Base-by-base conservation (phyloP, 1,140 invertebrate species). In the Bursaphelenchus mucronatus region DNA sequence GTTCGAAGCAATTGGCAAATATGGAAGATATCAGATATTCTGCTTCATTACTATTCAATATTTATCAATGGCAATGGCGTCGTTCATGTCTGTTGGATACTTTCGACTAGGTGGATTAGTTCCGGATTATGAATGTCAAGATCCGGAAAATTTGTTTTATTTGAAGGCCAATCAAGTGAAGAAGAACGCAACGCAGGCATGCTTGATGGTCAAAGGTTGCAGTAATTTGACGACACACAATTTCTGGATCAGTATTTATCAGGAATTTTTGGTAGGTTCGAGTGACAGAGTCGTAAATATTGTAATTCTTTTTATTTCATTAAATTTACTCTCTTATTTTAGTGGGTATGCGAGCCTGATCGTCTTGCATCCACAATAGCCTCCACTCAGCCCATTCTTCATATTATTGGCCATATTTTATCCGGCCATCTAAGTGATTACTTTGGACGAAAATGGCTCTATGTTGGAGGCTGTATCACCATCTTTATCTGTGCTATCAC, bases 301-400 rank as follows among this genome's bases (percentile, higher is more conserved):
- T 30, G 30, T 30, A 30, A 30, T 30, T 6, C 47, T 49, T n/a
- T 49, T 49, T 49, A 47, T 49, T 4, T 49, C 17, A n/a, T 2
- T 5, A 1, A 5, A 19, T 50, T 17, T 17, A 50, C 49, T 15
- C 30, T 30, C 30, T 49, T 55, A 15, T 39, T 55, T 59, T 3
- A 71, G 47, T 70, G 69, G 68, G 69, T 70, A 8, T 70, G 69
- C 41, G 64, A 66, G 15, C 65, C 70, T 3, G 59, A 70, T 30
- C 59, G 67, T 39, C 53, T 70, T 13, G 15, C 54, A 61, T 58
- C 69, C 8, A 69, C 61, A 11, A 53, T 70, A 0, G 40, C 46
- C 17, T 70, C 69, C 40, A 30, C 71, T 13, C 19, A 62, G 3
- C 69, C 69, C 8, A 58, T 70, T 43, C 49, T 46, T 8, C 43